These are phyloP conservation scores for Cyanoramphus novaezelandiae DNA, from an alignment of 2,113 vertebrate species.

Conservation along the genomic window DNA sequence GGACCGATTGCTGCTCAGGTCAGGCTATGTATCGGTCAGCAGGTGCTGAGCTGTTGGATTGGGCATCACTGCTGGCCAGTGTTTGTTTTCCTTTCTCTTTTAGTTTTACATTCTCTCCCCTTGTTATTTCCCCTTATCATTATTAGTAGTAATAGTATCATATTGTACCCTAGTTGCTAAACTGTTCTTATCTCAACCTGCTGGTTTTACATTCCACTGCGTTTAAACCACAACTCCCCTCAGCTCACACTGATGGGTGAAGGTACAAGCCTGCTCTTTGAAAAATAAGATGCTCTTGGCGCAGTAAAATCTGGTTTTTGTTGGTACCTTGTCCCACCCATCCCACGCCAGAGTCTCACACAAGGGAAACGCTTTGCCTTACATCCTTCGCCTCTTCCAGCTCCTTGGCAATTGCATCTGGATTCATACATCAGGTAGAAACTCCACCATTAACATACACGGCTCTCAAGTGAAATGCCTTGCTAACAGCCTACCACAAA, in stretches of 20 bases:
- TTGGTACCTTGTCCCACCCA: not conserved
- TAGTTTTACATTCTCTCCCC: not conserved
- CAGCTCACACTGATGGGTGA: not conserved
- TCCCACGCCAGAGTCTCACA: not conserved
- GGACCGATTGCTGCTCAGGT: not conserved
- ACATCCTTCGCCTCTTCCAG: not conserved
- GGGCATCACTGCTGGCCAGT: not conserved
- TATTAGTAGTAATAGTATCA: not conserved
- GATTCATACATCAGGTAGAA: not conserved
- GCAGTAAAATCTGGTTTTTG: not conserved
- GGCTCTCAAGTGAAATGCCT: not conserved
- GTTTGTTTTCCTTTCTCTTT: not conserved
- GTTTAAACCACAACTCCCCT: not conserved
- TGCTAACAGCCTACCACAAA: not conserved
- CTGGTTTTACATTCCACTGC: not conserved
- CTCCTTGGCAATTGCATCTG: not conserved
- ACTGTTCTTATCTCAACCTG: not conserved
- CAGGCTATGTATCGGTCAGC: not conserved
- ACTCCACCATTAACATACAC: not conserved
- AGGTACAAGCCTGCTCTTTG: not conserved
- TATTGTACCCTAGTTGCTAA: not conserved
- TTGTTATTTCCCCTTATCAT: not conserved
- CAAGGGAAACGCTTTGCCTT: not conserved
- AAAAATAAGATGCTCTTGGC: not conserved
- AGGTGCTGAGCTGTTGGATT: not conserved